phyloP scores from a whole-genome alignment of 2,888 invertebrate genomes.

The Tiphia femorata region DNA sequence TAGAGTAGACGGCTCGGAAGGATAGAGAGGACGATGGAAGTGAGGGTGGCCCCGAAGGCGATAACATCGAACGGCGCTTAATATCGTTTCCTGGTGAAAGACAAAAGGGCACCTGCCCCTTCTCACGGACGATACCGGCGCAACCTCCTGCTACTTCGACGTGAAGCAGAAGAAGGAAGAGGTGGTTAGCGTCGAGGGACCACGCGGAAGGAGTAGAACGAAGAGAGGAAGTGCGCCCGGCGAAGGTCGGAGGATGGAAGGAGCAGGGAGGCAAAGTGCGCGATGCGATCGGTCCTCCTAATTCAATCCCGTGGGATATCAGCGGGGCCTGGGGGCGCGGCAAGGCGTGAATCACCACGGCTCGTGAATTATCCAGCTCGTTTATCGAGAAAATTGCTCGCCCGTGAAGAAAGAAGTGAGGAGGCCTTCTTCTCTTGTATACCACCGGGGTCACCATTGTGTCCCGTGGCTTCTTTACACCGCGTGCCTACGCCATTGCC shows the following conservation, averaged over 20 bases:
- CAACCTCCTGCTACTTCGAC: constrained; percentile 13
- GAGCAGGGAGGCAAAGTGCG: constrained; percentile 27
- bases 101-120: constrained; percentile 49
- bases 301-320: constrained; percentile 51
- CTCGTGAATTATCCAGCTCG: constrained; percentile 55
- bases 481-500: constrained; percentile 35
- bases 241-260: constrained; percentile 14
- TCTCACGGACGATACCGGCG: constrained; percentile 33
- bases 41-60: constrained; percentile 31
- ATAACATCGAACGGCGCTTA: constrained; percentile 50
- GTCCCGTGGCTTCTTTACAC: no score
- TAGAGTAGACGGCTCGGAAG: no score
- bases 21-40: no score
- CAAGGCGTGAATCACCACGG: constrained; percentile 45
- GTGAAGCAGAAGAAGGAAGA: constrained; percentile 14
- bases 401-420: constrained; percentile 32
- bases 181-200: no score
- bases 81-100: constrained; percentile 44
- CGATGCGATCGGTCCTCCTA: constrained; percentile 44
- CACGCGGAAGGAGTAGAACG: constrained; percentile 12
- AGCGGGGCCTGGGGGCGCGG: constrained; percentile 31
- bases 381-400: constrained; percentile 55
- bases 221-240: constrained; percentile 19
- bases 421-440: no score
- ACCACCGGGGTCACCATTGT: no score